Percentiles rank a stretch among this genome's conserved stretches.
phyloP scores from a whole-genome alignment of 2,113 vertebrate genomes.

The Gymnarchus niloticus region DNA sequence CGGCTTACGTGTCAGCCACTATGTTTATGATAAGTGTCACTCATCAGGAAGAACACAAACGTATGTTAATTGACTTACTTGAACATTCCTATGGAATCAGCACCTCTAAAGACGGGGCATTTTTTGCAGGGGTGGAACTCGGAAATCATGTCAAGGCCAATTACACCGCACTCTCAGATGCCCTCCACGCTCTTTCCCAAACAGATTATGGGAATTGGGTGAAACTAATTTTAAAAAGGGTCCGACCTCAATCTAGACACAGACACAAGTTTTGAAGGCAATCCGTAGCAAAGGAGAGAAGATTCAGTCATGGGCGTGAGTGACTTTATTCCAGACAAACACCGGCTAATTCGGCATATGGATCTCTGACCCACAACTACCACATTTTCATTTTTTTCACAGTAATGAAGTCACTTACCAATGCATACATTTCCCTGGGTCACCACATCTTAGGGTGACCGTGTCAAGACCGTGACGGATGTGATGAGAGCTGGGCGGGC shows the following conservation, averaged over 20 bases:
- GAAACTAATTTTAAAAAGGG: slow-evolving; percentile 46
- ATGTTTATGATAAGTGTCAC: not conserved
- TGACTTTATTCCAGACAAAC: not conserved
- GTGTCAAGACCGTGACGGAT: not conserved
- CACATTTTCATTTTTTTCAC: not conserved
- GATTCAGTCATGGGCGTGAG: not conserved
- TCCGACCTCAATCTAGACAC: not conserved
- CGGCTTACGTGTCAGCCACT: not conserved
- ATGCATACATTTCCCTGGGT: not conserved
- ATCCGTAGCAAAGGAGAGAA: not conserved
- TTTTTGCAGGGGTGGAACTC: not conserved
- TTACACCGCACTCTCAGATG: not conserved
- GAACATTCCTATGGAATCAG: slow-evolving; percentile 45
- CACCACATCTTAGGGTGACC: not conserved
- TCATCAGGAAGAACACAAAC: slow-evolving; percentile 15
- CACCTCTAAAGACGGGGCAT: slow-evolving; percentile 36
- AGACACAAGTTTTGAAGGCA: not conserved
- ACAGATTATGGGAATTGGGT: slow-evolving; percentile 25
- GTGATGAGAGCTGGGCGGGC: not conserved
- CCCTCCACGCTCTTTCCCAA: not conserved
- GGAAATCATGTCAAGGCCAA: not conserved
- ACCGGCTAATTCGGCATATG: not conserved
- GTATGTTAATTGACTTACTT: slow-evolving; percentile 49
- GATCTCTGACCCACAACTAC: not conserved
- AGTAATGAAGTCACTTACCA: not conserved